phyloP scores from a whole-genome alignment of 1,140 invertebrate species.

The Zophobas morio region DNA sequence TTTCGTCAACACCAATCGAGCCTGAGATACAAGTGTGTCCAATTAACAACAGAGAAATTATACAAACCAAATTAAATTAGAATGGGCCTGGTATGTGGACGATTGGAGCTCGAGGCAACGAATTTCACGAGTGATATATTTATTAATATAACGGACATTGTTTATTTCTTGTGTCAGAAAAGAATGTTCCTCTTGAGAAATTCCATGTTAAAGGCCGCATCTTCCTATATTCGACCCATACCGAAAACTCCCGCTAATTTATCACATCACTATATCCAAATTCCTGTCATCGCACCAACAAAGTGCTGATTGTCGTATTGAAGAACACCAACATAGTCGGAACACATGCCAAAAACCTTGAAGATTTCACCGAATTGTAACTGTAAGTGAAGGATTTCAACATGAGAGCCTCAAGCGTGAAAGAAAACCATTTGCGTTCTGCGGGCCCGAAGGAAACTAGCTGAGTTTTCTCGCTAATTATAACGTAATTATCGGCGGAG shows the following conservation, averaged over 20 bases:
- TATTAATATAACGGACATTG: conserved; percentile 17
- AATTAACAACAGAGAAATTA: conserved; percentile 9
- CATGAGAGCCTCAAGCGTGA: conserved; percentile 19
- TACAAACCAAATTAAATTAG: conserved; percentile 5
- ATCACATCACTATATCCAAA: conserved; percentile 4
- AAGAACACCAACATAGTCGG: conserved; percentile 12
- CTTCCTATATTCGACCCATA: not conserved
- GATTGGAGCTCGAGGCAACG: conserved; percentile 7
- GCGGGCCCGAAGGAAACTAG: conserved; percentile 3
- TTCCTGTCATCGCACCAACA: conserved; percentile 15
- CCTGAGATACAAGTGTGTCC: conserved; percentile 3
- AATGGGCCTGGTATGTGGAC: conserved; percentile 13
- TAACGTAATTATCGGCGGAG: conserved; percentile 2
- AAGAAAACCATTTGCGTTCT: conserved; percentile 14
- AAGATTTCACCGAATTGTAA: conserved; percentile 15
- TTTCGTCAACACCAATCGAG: not conserved
- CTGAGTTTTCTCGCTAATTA: conserved; percentile 24
- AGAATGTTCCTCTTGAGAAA: conserved; percentile 7
- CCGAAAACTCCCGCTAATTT: not conserved
- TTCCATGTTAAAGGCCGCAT: conserved; percentile 8
- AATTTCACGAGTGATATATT: conserved; percentile 14
- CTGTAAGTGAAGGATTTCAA: conserved; percentile 16
- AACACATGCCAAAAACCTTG: conserved; percentile 26
- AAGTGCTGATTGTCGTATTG: conserved; percentile 15
- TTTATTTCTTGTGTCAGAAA: conserved; percentile 17